These are phyloP conservation scores for Pelobates fuscus DNA, from an alignment of 2,113 vertebrate species.

Conservation along the genomic window DNA sequence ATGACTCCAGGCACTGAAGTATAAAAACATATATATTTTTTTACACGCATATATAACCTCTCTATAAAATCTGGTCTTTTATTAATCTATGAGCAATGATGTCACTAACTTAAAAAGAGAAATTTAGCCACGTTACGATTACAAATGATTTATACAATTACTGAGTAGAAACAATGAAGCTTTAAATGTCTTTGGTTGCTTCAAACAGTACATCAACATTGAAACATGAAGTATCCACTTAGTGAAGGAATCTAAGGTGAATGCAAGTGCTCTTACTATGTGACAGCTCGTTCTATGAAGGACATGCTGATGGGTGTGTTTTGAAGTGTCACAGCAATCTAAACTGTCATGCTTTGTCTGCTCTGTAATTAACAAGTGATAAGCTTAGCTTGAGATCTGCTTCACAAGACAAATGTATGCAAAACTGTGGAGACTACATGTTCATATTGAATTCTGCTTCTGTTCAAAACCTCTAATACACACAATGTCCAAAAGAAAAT, in stretches of 20 bases:
- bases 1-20: too few relatives aligned
- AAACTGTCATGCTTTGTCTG: slow-evolving; percentile 42
- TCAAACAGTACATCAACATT: neutral
- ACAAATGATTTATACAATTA: slow-evolving; percentile 34
- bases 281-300: slow-evolving; percentile 37
- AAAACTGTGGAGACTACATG: neutral
- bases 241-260: slow-evolving; percentile 30
- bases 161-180: slow-evolving; percentile 17
- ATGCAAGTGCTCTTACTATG: slow-evolving; percentile 32
- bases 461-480: too few relatives aligned
- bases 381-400: slow-evolving; percentile 37
- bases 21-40: too few relatives aligned
- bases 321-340: slow-evolving; percentile 42
- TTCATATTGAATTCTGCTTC: too few relatives aligned
- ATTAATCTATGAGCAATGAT: neutral
- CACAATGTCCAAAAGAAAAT: too few relatives aligned
- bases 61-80: too few relatives aligned
- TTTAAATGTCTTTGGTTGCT: slow-evolving; percentile 8
- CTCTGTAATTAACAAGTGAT: slow-evolving; percentile 47
- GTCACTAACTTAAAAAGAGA: slow-evolving; percentile 3
- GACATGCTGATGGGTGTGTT: slow-evolving; percentile 45
- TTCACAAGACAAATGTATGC: slow-evolving; percentile 12
- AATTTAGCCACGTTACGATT: slow-evolving; percentile 16
- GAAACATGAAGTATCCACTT: slow-evolving; percentile 14
- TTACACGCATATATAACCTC: too few relatives aligned